Base-by-base conservation (phyloP, 1,140 invertebrate species). In the Acyrthosiphon pisum region DNA sequence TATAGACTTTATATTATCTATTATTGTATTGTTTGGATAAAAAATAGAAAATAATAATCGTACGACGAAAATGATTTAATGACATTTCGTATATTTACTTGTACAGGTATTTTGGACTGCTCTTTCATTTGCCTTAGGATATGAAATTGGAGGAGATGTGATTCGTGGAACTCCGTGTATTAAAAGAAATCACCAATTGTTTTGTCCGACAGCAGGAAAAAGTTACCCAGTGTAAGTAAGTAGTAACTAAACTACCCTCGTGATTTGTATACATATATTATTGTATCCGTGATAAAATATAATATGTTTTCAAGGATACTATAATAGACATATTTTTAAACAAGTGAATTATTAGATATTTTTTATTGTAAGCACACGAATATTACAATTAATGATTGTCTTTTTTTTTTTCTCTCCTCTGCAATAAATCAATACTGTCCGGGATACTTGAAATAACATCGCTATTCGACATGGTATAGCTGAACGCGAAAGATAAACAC, bases 201-300 rank as follows among this genome's bases (percentile, higher is more conserved):
- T 98, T 95, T 99, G 98, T 95, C 97, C 98, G 50, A 98, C 97
- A 46, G 98, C 98, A 93, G 98, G 98, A 94, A 98, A 97, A 94
- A 97, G 97, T 53, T 98, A 98, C 96, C 98, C 98, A 94, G 96
- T 97, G 98, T 99, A 96, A 97, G 97, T 97, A 94, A 92, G 68
- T 93, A 93, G 76, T 93, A 93, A 23, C 91, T 93, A 44, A 91
- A 84, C 91, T 93, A 93, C 68, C 91, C 35, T 93, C 46, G 1
- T 68, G 60, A 68, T 53, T 53, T 53, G 7, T n/a, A 18, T n/a
- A 20, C n/a, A n/a, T n/a, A 41, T 91, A 30, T 26, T 91, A 76
- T 26, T 91, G 44, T 76, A 8, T 41, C 2, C 18, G 1, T n/a
- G 11, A 30, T 81, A n/a, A 37, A 53, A 14, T 53, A 44, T 76